A percentile compares a stretch with the other conserved stretches of the same genome.
Conservation (phyloP, 53 echinoderm and acorn worm genomes). For the Holothuria scabra region DNA sequence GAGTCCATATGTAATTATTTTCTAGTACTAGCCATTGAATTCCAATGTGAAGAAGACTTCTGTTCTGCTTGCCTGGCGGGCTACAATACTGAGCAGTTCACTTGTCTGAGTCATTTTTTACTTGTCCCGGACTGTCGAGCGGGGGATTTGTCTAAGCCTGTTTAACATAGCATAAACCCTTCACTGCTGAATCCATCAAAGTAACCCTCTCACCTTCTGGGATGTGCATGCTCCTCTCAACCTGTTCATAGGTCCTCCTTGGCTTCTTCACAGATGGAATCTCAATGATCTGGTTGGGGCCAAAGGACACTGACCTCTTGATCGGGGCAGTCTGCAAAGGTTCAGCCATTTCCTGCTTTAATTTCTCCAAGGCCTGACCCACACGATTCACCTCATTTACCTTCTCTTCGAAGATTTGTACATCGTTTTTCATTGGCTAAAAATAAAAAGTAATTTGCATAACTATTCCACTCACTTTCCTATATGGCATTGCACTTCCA, state of each 20-base stretch:
- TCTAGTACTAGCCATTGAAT: too few species aligned
- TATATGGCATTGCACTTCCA: neutral
- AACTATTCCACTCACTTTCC: neutral
- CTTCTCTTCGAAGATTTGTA: slow-evolving; percentile 60
- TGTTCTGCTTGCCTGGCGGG: too few species aligned
- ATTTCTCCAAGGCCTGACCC: slow-evolving; percentile 73
- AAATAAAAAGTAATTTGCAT: neutral
- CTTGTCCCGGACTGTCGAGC: too few species aligned
- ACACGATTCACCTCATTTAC: slow-evolving; percentile 80
- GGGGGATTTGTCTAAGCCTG: too few species aligned
- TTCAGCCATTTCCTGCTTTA: slow-evolving; percentile 71
- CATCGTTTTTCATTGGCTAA: slow-evolving; percentile 83
- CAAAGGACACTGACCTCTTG: slow-evolving; percentile 73
- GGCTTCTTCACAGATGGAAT: slow-evolving; percentile 65
- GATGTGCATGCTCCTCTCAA: slow-evolving; percentile 71
- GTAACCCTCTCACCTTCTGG: slow-evolving; percentile 65
- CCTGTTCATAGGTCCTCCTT: slow-evolving; percentile 74
- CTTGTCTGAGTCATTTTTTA: too few species aligned
- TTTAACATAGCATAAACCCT: too few species aligned
- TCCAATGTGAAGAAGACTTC: too few species aligned
- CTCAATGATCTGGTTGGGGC: slow-evolving; percentile 34
- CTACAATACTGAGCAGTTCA: too few species aligned
- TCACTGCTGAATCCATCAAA: too few species aligned
- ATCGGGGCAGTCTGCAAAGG: slow-evolving; percentile 71
- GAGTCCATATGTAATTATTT: too few species aligned